phyloP scores from a whole-genome alignment of 2,888 invertebrate genomes.

The Hartigia nigra region DNA sequence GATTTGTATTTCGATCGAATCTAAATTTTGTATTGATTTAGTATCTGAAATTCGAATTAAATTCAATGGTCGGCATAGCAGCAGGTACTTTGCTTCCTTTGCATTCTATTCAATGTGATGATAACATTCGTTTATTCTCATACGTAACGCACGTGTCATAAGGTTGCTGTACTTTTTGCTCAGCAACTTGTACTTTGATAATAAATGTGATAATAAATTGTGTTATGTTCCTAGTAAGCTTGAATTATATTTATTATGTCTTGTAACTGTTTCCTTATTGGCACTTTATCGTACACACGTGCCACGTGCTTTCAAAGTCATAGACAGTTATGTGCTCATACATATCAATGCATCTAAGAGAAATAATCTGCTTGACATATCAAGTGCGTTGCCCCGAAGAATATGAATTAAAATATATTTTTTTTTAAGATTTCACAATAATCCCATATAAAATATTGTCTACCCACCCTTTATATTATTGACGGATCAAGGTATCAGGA shows the following conservation, averaged over 20 bases:
- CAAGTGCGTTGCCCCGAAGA: not conserved
- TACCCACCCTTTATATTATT: not conserved
- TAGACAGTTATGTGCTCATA: not conserved
- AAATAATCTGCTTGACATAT: not conserved
- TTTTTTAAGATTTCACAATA: not conserved
- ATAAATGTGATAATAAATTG: not conserved
- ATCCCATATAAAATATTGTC: not conserved
- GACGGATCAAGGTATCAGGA: not conserved
- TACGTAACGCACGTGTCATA: not conserved
- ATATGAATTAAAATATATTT: not conserved
- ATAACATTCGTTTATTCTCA: not conserved
- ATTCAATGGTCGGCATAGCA: not conserved
- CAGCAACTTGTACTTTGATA: not conserved
- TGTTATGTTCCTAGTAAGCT: not conserved
- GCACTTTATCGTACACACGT: not conserved
- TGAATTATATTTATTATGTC: not conserved
- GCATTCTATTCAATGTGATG: not conserved
- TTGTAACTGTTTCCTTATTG: not conserved
- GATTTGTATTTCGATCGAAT: not conserved
- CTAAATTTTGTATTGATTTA: not conserved
- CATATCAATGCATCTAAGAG: not conserved
- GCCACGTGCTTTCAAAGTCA: not conserved
- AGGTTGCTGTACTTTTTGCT: not conserved
- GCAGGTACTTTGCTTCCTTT: not conserved
- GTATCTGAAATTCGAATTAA: not conserved